Base-by-base conservation (phyloP, 2,797 vertebrate genomes). In the Rhinella marina region DNA sequence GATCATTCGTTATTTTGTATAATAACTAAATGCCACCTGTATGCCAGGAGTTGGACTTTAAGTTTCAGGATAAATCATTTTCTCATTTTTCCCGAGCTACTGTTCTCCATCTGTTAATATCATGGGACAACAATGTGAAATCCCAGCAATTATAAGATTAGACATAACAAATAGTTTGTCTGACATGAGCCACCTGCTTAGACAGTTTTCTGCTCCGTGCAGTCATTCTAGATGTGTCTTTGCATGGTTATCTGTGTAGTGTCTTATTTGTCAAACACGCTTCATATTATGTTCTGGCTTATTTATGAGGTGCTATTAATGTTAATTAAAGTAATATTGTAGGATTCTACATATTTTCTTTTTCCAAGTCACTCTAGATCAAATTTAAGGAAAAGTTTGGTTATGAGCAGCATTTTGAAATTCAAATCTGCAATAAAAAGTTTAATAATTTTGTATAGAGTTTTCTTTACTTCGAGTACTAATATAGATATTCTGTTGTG, bases 71-170 rank as follows among this genome's bases (percentile, higher is more conserved):
- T 41, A 27, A 27, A 25, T 62, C 11, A 14, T 52, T 54, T 66
- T 52, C 81, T 82, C 64, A 25, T 82, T 50, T 50, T 82, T 16
- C 9, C 62, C 3, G 9, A 82, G 62, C 81, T 82, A 82, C 81
- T 82, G 81, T 82, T 64, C 64, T 82, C 64, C 50, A 82, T 77
- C 75, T 77, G 75, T 52, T 77, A 77, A 76, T 77, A 77, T 77
- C 48, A 52, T 6, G 75, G 41, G 61, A 27, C 80, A 82, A 68
- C 41, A 68, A 68, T 19, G 62, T 82, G 68, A 68, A 68, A 66
- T 64, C 62, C 50, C 48, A n/a, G 62, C 62, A 82, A 68, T 82
- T 82, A 82, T 64, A 82, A 68, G 62, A 82, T 82, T 82, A 82
- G 81, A 68, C 61, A 52, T 50, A 83, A 84, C 81, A 23, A n/a